Base-by-base conservation (phyloP, 2,113 vertebrate species). In the Kryptolebias marmoratus region DNA sequence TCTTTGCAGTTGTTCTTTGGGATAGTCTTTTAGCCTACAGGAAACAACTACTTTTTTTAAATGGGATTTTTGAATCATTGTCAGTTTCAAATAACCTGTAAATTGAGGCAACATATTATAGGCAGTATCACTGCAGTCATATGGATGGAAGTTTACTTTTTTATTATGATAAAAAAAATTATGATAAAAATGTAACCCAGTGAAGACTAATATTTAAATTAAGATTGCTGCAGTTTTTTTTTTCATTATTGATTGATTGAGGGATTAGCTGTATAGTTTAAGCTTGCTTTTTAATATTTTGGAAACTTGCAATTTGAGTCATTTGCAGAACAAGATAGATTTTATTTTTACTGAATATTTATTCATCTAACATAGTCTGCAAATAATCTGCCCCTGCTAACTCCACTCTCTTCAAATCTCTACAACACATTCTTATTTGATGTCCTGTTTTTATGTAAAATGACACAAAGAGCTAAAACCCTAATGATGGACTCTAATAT, bases 31-130 rank as follows among this genome's bases (percentile, higher is more conserved):
- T 13, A 13, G 28, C 12, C 53, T 28, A 65, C 71, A 54, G 5
- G 39, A 42, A 9, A 42, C 39, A 42, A 5, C 7, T 36, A 36
- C 36, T 7, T 3, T 36, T 36, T 81, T 81, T 81, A 27, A 77
- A 56, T 70, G 55, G 54, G 55, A 18, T 60, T 55, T 64, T 82
- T 73, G 32, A 27, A 58, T 69, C 30, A 13, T n/a, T 57, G 49
- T 69, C 63, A 49, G 63, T 32, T n/a, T 49, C 49, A 63, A 65
- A 67, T 44, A 1, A 52, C 27, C 3, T 0, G 32, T 45, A 58
- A 28, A 59, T 50, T 49, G 22, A 15, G 56, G 71, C 52, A 42
- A 36, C 32, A 36, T 36, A 36, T 36, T 36, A 36, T 4, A 36
- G 7, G 32, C 32, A 36, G 32, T 36, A 3, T 36, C 32, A 36